These are phyloP conservation scores for Dipodomys spectabilis DNA, from an alignment of 2,113 vertebrate genomes.

Conservation along the genomic window DNA sequence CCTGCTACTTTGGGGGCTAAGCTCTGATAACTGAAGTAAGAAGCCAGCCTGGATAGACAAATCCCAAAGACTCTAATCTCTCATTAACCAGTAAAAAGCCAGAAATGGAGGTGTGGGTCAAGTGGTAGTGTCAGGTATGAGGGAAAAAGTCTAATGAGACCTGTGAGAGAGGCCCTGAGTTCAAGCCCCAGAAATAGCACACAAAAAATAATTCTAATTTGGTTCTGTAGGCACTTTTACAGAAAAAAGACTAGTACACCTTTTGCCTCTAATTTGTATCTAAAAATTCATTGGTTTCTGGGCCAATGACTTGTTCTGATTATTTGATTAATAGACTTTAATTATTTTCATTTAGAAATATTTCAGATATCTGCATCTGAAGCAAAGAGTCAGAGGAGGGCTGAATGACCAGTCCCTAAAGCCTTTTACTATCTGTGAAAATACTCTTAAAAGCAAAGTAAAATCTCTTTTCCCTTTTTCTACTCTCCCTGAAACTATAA, in stretches of 20 bases:
- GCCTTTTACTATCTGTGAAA: background rate
- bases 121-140: too few relatives aligned
- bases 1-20: too few relatives aligned
- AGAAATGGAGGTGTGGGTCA: too few relatives aligned
- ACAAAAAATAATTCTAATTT: too few relatives aligned
- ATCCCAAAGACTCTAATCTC: too few relatives aligned
- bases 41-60: too few relatives aligned
- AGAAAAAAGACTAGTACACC: background rate
- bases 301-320: constrained; percentile 25
- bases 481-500: constrained; percentile 66
- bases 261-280: constrained; percentile 62
- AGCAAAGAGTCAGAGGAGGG: background rate
- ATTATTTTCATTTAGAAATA: constrained; percentile 31
- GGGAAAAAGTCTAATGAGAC: too few relatives aligned
- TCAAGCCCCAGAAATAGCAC: too few relatives aligned
- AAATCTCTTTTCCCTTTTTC: background rate
- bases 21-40: too few relatives aligned
- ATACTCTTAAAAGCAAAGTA: background rate
- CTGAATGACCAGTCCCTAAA: background rate
- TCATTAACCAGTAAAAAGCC: too few relatives aligned
- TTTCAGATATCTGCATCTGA: background rate
- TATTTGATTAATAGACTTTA: constrained; percentile 43
- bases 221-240: too few relatives aligned
- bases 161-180: too few relatives aligned
- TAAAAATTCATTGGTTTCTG: constrained; percentile 43